Percentiles rank a stretch among this genome's conserved stretches.
These are phyloP conservation scores for Hyppa rectilinea DNA, from an alignment of 2,888 invertebrate genomes.

Conservation along the genomic window DNA sequence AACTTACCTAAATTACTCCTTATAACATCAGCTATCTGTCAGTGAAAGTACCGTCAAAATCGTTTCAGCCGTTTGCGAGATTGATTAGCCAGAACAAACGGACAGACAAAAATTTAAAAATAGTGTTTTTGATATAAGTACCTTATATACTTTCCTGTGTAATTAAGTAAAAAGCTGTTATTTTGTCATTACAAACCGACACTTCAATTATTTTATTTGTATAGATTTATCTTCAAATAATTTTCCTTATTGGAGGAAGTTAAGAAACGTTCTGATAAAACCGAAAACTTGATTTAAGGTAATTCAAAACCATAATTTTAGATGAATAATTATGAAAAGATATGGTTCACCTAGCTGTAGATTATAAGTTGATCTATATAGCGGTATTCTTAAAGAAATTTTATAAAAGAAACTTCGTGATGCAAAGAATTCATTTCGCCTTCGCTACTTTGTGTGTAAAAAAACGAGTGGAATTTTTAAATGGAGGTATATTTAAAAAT, in stretches of 20 bases:
- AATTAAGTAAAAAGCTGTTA: no score
- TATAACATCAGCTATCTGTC: no score
- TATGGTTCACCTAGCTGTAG: background rate
- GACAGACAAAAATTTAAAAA: no score
- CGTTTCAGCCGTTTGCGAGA: no score
- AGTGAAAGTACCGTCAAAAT: no score
- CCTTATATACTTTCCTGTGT: no score
- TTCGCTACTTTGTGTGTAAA: slow-evolving; percentile 42
- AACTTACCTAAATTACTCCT: no score
- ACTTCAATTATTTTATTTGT: no score
- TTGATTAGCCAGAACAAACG: no score
- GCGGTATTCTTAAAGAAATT: slow-evolving; percentile 26
- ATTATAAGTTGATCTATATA: slow-evolving; percentile 42
- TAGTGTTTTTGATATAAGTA: no score
- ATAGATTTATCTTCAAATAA: slow-evolving; percentile 2
- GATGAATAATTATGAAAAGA: slow-evolving; percentile 23
- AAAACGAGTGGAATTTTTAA: no score
- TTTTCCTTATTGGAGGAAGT: background rate
- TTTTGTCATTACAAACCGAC: no score
- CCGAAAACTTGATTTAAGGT: background rate
- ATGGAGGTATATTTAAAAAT: slow-evolving; percentile 56
- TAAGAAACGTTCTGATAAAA: background rate
- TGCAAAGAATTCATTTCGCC: slow-evolving; percentile 38
- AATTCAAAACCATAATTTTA: slow-evolving; percentile 25
- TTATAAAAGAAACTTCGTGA: slow-evolving; percentile 35